A percentile compares a stretch with the other conserved stretches of the same genome.
These are phyloP conservation scores for Heliothis peltigera DNA, from an alignment of 2,888 invertebrate genomes.

Conservation along the genomic window DNA sequence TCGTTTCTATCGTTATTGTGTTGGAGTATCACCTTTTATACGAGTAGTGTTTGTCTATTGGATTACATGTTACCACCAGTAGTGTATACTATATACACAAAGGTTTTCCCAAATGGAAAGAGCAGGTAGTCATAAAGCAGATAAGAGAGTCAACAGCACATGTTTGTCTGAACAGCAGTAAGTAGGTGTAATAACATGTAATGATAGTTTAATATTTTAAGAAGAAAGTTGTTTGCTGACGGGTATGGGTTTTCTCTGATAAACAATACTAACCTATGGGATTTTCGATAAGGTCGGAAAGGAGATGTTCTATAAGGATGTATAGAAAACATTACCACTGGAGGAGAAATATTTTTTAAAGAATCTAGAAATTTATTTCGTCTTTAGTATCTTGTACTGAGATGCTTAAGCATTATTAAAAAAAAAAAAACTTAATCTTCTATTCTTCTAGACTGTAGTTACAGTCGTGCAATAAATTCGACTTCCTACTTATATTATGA, in stretches of 20 bases:
- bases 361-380: too few species aligned
- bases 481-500: too few species aligned
- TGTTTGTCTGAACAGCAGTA: constrained; percentile 46
- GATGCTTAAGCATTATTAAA: too few species aligned
- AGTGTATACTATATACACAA: constrained; percentile 65
- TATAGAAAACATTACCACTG: background rate
- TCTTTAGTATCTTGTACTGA: too few species aligned
- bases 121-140: constrained; percentile 70
- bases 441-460: too few species aligned
- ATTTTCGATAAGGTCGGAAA: background rate
- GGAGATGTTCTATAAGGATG: background rate
- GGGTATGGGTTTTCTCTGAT: background rate
- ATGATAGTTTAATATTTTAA: constrained; percentile 29
- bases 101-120: constrained; percentile 81
- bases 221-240: constrained; percentile 22
- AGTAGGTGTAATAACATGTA: constrained; percentile 31
- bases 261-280: background rate
- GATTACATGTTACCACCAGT: constrained; percentile 67
- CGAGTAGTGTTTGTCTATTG: constrained; percentile 70
- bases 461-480: too few species aligned
- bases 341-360: background rate
- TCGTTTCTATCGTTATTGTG: constrained; percentile 64
- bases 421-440: too few species aligned
- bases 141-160: constrained; percentile 68
- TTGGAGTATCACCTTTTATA: constrained; percentile 75